Conservation (phyloP, 2,888 invertebrate species). For the Zeuzera pyrina region DNA sequence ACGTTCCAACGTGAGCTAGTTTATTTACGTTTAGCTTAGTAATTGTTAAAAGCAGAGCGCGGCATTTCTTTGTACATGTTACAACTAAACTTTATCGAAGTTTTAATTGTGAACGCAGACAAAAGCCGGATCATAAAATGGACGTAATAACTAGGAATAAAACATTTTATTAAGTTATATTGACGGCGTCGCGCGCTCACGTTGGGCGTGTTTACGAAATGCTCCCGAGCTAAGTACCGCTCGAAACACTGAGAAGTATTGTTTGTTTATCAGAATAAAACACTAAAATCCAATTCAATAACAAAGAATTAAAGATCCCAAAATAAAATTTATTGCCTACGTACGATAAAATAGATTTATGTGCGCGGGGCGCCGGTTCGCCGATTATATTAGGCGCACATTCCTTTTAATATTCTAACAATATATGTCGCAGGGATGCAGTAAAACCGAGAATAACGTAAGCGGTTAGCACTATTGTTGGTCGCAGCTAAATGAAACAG, state of each 20-base stretch:
- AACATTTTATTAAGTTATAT: conserved; percentile 56
- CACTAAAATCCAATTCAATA: conserved; percentile 74
- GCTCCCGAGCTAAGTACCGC: conserved; percentile 66
- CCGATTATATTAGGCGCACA: conserved; percentile 53
- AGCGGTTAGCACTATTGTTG: no score
- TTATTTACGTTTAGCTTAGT: conserved; percentile 56
- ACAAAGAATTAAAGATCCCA: conserved; percentile 74
- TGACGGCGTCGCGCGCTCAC: conserved; percentile 41
- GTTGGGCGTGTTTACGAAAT: conserved; percentile 46
- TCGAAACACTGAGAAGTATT: conserved; percentile 66
- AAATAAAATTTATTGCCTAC: conserved; percentile 72
- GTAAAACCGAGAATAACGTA: no score
- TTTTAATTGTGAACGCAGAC: conserved; percentile 68
- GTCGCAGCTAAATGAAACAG: no score
- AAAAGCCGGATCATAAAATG: conserved; percentile 49
- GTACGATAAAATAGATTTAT: conserved; percentile 74
- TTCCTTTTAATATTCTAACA: no score
- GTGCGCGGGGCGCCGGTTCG: conserved; percentile 33
- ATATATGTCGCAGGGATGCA: no score
- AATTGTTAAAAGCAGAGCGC: conserved; percentile 53
- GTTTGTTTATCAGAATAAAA: conserved; percentile 73
- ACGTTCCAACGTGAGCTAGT: conserved; percentile 24
- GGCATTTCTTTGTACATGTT: conserved; percentile 62
- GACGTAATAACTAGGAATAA: conserved; percentile 59
- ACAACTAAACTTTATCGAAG: conserved; percentile 61